phyloP scores from a whole-genome alignment of 2,113 vertebrate species.

The Apus apus region DNA sequence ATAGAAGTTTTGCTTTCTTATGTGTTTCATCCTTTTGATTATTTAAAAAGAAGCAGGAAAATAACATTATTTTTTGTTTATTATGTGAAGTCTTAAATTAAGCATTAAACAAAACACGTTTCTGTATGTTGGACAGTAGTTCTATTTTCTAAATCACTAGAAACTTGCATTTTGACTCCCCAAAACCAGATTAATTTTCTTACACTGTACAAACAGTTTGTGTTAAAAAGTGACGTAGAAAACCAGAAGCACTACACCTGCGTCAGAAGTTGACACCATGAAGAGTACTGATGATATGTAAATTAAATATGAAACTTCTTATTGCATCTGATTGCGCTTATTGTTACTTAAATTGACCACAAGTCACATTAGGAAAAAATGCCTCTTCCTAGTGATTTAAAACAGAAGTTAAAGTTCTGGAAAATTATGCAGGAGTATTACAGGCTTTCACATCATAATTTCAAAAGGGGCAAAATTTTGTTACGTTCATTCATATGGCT shows the following conservation, averaged over 20 bases:
- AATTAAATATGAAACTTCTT: background rate
- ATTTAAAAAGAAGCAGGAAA: conserved; percentile 16
- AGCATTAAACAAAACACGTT: background rate
- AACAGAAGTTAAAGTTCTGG: background rate
- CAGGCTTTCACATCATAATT: background rate
- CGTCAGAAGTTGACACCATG: background rate
- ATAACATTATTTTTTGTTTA: background rate
- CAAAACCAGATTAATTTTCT: background rate
- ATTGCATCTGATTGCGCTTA: background rate
- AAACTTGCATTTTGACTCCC: background rate
- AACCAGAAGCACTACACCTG: background rate
- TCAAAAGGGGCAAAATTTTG: background rate
- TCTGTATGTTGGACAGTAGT: background rate
- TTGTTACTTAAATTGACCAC: background rate
- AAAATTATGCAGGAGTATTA: background rate
- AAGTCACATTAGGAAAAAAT: background rate
- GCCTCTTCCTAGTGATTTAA: background rate
- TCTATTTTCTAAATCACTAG: background rate
- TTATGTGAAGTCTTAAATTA: background rate
- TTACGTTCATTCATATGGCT: background rate
- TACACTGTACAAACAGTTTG: background rate
- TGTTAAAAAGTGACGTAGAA: background rate
- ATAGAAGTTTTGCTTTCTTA: background rate
- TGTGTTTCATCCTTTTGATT: background rate
- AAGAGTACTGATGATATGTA: background rate